These are phyloP conservation scores for Drosophila suboccidentalis DNA, from an alignment of 2,888 invertebrate species.

Conservation along the genomic window DNA sequence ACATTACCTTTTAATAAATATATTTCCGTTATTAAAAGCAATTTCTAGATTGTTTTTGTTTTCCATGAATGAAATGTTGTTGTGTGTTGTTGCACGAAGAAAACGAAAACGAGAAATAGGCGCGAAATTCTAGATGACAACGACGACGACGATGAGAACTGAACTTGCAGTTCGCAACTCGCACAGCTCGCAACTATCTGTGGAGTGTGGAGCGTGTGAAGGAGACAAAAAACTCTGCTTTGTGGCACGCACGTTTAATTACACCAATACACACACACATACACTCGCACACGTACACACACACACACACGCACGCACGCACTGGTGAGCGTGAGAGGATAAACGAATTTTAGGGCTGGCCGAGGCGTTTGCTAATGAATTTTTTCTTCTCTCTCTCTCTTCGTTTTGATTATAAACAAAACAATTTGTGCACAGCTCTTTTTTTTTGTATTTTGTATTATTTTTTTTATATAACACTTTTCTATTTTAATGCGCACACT, in stretches of 20 bases:
- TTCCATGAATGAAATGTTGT: constrained; percentile 84
- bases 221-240: constrained; percentile 15
- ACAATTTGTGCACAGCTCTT: constrained; percentile 36
- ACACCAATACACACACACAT: constrained; percentile 36
- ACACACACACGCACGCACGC: constrained; percentile 26
- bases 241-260: constrained; percentile 65
- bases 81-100: constrained; percentile 23
- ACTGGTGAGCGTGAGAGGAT: constrained; percentile 25
- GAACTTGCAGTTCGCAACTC: constrained; percentile 2
- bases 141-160: constrained; percentile 1
- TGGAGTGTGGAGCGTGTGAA: constrained; percentile 23
- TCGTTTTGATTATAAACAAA: constrained; percentile 47
- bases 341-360: constrained; percentile 44
- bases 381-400: constrained; percentile 10
- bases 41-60: constrained; percentile 85
- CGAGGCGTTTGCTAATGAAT: constrained; percentile 55
- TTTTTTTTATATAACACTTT: constrained; percentile 35
- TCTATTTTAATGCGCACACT: constrained; percentile 1
- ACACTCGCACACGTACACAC: constrained; percentile 28
- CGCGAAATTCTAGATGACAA: constrained; percentile 66
- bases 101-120: constrained; percentile 54
- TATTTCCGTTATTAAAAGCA: constrained; percentile 86
- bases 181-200: constrained; percentile 38
- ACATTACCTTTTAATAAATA: constrained; percentile 85
- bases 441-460: constrained; percentile 25